Percentiles rank a stretch among this genome's conserved stretches.
phyloP scores from a whole-genome alignment of 2,888 invertebrate genomes.

The Chloroclystis v-ata region DNA sequence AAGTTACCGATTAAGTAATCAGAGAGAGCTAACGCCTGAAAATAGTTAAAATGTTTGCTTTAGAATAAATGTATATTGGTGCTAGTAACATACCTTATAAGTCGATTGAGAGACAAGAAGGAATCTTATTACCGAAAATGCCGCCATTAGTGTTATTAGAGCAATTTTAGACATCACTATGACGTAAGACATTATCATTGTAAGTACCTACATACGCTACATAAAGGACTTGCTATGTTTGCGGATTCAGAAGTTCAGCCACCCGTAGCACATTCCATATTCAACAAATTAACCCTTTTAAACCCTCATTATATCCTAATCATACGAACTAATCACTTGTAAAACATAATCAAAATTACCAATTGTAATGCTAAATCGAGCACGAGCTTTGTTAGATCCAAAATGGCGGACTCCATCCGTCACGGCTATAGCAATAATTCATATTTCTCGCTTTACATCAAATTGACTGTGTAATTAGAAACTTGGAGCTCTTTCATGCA shows the following conservation, averaged over 20 bases:
- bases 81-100: too few species aligned
- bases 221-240: too few species aligned
- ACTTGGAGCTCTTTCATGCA: conserved; percentile 58
- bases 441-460: conserved; percentile 66
- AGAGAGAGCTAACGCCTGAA: too few species aligned
- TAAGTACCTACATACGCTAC: too few species aligned
- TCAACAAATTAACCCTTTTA: conserved; percentile 14
- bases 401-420: conserved; percentile 68
- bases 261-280: conserved; percentile 11
- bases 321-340: conserved; percentile 50
- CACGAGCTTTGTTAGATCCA: conserved; percentile 54
- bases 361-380: conserved; percentile 56
- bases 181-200: too few species aligned
- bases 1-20: too few species aligned
- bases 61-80: too few species aligned
- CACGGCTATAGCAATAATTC: conserved; percentile 66
- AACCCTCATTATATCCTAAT: conserved; percentile 46
- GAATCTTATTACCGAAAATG: too few species aligned
- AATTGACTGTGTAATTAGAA: conserved; percentile 77
- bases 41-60: too few species aligned
- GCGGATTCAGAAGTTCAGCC: background rate
- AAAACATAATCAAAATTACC: conserved; percentile 46
- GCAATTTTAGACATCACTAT: too few species aligned
- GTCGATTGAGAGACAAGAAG: too few species aligned
- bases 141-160: too few species aligned